These are phyloP conservation scores for Drosophila setifemur DNA, from an alignment of 1,140 invertebrate species.

Conservation along the genomic window DNA sequence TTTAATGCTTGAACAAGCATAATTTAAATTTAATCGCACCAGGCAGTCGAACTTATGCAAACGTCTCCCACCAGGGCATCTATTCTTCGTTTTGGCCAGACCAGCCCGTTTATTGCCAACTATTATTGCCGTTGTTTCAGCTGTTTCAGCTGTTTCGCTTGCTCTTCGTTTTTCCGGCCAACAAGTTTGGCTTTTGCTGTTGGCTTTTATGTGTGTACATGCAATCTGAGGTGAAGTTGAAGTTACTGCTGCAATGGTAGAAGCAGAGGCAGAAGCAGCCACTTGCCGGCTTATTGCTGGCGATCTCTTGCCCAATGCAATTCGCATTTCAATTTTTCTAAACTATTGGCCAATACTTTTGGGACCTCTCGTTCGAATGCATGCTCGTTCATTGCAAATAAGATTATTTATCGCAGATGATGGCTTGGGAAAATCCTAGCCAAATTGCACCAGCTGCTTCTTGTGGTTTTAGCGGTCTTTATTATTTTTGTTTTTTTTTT, in stretches of 20 bases:
- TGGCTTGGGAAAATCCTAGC: conserved; percentile 46
- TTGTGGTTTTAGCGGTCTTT: conserved; percentile 41
- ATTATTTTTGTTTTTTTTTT: conserved; percentile 26
- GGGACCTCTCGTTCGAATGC: conserved; percentile 30
- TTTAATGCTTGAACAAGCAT: no score
- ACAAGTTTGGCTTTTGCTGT: conserved; percentile 47
- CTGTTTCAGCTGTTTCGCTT: conserved; percentile 34
- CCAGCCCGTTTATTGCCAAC: conserved; percentile 23
- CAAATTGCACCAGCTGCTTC: conserved; percentile 40
- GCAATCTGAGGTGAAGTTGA: conserved; percentile 17
- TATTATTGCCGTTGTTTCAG: conserved; percentile 35
- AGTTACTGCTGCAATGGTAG: conserved; percentile 5
- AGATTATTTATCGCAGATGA: conserved; percentile 50
- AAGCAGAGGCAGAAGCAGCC: conserved; percentile 22
- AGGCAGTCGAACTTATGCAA: conserved; percentile 3
- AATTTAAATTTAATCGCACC: no score
- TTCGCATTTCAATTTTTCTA: conserved; percentile 77
- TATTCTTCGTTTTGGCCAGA: conserved; percentile 15
- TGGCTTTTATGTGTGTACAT: conserved; percentile 22
- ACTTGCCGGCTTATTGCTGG: conserved; percentile 13
- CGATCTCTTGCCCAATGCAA: conserved; percentile 54
- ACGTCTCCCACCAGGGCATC: conserved; percentile 36
- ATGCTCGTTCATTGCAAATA: conserved; percentile 7
- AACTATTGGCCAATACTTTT: conserved; percentile 69
- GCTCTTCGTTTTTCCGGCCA: conserved; percentile 58